Conservation (phyloP, 2,888 invertebrate species). For the Ennomos quercinarius region DNA sequence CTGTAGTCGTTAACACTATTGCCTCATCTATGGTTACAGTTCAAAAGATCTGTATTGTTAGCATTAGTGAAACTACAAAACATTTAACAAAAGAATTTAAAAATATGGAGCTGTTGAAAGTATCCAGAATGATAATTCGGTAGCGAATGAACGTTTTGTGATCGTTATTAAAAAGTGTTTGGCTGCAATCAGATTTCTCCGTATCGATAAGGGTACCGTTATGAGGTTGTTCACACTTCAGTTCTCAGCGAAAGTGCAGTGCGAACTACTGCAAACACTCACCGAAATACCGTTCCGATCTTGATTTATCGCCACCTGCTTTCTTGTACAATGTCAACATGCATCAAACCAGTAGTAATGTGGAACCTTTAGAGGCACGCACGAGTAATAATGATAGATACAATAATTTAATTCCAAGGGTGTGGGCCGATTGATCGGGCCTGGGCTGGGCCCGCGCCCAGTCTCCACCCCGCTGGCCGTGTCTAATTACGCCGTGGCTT, state of each 20-base stretch:
- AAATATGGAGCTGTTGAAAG: not conserved
- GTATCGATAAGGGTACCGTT: slow-evolving; percentile 42
- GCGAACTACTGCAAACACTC: slow-evolving; percentile 31
- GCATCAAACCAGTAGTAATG: not conserved
- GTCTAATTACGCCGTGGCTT: slow-evolving; percentile 62
- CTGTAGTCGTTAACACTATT: slow-evolving; percentile 3
- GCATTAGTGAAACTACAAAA: too few species aligned
- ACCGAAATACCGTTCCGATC: slow-evolving; percentile 26
- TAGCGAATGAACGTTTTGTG: slow-evolving; percentile 20
- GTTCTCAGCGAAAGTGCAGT: slow-evolving; percentile 37
- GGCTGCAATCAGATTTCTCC: slow-evolving; percentile 33
- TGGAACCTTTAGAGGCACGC: slow-evolving; percentile 20
- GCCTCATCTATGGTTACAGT: slow-evolving; percentile 4
- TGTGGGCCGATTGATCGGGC: slow-evolving; percentile 66
- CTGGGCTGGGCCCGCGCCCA: slow-evolving; percentile 57
- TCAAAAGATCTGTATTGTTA: too few species aligned
- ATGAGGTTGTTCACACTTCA: slow-evolving; percentile 40
- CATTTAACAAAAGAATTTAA: not conserved
- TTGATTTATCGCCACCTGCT: slow-evolving; percentile 19
- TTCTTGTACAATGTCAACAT: slow-evolving; percentile 5
- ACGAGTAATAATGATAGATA: slow-evolving; percentile 22
- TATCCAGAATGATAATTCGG: slow-evolving; percentile 12
- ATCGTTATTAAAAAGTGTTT: slow-evolving; percentile 30
- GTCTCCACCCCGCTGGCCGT: slow-evolving; percentile 56
- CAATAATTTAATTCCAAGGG: slow-evolving; percentile 68